Base-by-base conservation (phyloP, 2,797 vertebrate genomes). In the Mormyrus proboscirostris region DNA sequence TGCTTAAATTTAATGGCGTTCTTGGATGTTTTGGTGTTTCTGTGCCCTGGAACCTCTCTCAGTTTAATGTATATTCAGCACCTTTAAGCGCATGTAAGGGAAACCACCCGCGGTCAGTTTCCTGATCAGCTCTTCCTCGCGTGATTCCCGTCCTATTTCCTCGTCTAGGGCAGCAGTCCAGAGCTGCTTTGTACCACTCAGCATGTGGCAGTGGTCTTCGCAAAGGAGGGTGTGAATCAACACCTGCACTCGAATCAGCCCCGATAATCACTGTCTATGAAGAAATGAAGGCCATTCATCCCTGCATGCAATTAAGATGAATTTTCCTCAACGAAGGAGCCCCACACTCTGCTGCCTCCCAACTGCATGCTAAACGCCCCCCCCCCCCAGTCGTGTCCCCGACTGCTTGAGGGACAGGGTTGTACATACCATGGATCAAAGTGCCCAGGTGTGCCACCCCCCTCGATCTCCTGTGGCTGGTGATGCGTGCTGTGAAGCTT, bases 261-360 rank as follows among this genome's bases (percentile, higher is more conserved):
- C 59, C 14, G 29, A 59, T 89, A 89, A 89, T 89, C 76, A 49
- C 83, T 89, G 49, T 89, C 84, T 89, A 44, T 41, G 49, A 89
- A 89, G 62, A 22, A 89, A 86, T 86, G 59, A 57, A 53, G 47
- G 83, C 44, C 84, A 73, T 55, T 89, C 57, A 89, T 85, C 57
- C 47, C 65, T 65, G 50, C 16, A 41, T 53, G 55, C 82, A 53
- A 86, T 86, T 55, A 73, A 50, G 41, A 62, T 76, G 65, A 62
- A 86, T 76, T 16, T 76, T 76, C 12, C 84, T 73, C 4, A 19
- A 33, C 25, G 14, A 73, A 50, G 57, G 29, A 85, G 49, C 49
- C 12, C 29, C 29, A 14, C n/a, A 25, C 22, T 86, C 49, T 51
- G 44, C 82, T 89, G 47, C 47, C 55, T 69, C 57, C 38, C 12